phyloP scores from a whole-genome alignment of 2,888 invertebrate genomes.

The Agonum fuliginosum region DNA sequence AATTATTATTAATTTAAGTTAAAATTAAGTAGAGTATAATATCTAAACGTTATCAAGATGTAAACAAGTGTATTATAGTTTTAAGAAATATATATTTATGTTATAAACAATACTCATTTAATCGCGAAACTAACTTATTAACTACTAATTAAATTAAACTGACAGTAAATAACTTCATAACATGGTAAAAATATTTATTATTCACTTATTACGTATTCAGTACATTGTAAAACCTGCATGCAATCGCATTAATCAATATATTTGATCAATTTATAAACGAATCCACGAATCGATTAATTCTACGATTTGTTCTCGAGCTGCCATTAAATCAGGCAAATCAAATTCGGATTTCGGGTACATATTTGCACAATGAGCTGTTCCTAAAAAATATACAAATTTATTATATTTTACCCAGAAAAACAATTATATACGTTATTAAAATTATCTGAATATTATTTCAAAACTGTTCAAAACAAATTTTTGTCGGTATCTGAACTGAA shows the following conservation, averaged over 20 bases:
- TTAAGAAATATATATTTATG: slow-evolving; percentile 59
- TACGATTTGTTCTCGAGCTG: slow-evolving; percentile 81
- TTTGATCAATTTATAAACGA: slow-evolving; percentile 65
- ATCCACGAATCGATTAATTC: slow-evolving; percentile 78
- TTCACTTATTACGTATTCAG: slow-evolving; percentile 26
- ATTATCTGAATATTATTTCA: too few relatives aligned
- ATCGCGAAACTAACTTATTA: not conserved
- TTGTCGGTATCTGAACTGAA: too few relatives aligned
- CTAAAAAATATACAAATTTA: slow-evolving; percentile 72
- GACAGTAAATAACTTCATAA: not conserved
- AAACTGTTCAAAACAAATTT: too few relatives aligned
- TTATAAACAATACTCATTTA: slow-evolving; percentile 40
- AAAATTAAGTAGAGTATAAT: slow-evolving; percentile 53
- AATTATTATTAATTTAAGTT: slow-evolving; percentile 37
- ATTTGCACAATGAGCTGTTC: slow-evolving; percentile 96
- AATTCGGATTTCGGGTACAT: slow-evolving; percentile 86
- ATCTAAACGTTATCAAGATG: slow-evolving; percentile 54
- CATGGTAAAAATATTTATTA: slow-evolving; percentile 35
- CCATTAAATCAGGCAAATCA: slow-evolving; percentile 81
- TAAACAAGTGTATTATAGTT: slow-evolving; percentile 57
- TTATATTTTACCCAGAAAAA: not conserved
- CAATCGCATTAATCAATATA: not conserved
- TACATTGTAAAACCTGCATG: not conserved
- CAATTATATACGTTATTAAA: not conserved
- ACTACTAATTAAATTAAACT: not conserved